Evolutionary conservation across 1,140 invertebrate species (phyloP), one percentile per base, ranked within the genome.

Genomic region (Apis dorsata): DNA sequence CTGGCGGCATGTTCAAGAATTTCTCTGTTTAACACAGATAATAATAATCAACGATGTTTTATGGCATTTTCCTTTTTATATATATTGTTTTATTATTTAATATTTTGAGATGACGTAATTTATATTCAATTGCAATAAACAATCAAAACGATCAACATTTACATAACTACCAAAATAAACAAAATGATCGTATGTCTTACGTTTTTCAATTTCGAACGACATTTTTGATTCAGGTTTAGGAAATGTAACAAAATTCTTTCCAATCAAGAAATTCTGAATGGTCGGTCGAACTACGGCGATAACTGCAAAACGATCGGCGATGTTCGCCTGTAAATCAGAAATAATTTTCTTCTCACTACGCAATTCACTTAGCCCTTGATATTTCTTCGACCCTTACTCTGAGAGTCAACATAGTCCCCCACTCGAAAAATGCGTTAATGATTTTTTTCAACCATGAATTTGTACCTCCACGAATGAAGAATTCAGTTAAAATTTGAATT

Each of bases 1-100:
- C 93, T 44, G 92, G 8, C 5, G 91, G 79, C 95, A 96, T 95
- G 3, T 91, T 91, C 24, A 96, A 81, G 89, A 93, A 95, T 87
- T 94, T 95, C 66, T 94, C 94, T 95, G 85, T 60, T 72, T 44
- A 76, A 82, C 49, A 82, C 34, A 79, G 44, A 80, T 0, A 84
- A 83, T 13, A 2, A 44, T 49, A 24, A 81, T 55, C 49, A 44
- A 70, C 15, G 55, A 57, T 2, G 3, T 57, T 44, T 49, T 34
- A 17, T 57, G 19, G 11, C 65, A 10, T 68, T 44, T 44, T 11
- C 10, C n/a, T 69, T 15, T 5, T 19, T 44, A 44, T 21, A 44
- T 21, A 12, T 11, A 17, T 3, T 8, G 15, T 28, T 28, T 24
- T 12, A 10, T 24, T 34, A 5, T 17, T n/a, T 19, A 8, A 17